These are phyloP conservation scores for Calliopum simillimum DNA, from an alignment of 2,888 invertebrate genomes.

Conservation along the genomic window DNA sequence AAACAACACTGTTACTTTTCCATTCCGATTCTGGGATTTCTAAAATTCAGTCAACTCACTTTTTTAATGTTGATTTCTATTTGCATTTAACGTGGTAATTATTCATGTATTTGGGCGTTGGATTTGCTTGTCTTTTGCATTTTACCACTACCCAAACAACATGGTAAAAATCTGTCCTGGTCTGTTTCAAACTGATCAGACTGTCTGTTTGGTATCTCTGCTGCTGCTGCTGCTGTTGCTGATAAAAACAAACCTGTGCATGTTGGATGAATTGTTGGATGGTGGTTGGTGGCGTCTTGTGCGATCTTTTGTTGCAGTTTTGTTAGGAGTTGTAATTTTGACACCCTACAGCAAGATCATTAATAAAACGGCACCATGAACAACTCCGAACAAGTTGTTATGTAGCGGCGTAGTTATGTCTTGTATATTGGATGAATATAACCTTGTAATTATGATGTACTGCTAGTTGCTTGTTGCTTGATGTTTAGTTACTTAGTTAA, in stretches of 20 bases:
- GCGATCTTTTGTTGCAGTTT: constrained; percentile 36
- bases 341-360: constrained; percentile 37
- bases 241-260: no score
- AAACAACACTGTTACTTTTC: neutral
- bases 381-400: neutral
- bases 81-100: constrained; percentile 31
- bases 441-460: constrained; percentile 28
- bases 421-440: constrained; percentile 16
- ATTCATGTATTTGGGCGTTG: constrained; percentile 38
- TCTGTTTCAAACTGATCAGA: no score
- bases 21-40: neutral
- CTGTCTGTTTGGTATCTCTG: no score
- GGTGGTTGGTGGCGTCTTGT: constrained; percentile 27
- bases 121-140: constrained; percentile 19
- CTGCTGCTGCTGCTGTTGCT: no score
- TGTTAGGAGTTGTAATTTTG: constrained; percentile 34
- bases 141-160: no score
- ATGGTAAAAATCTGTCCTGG: no score
- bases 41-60: neutral
- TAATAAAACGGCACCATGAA: constrained; percentile 31
- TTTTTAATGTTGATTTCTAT: constrained; percentile 12
- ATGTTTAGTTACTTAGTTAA: neutral
- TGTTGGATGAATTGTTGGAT: no score
- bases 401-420: neutral
- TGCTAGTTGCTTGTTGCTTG: constrained; percentile 13